These are phyloP conservation scores for Gopherus evgoodei DNA, from an alignment of 2,113 vertebrate genomes.

Conservation along the genomic window DNA sequence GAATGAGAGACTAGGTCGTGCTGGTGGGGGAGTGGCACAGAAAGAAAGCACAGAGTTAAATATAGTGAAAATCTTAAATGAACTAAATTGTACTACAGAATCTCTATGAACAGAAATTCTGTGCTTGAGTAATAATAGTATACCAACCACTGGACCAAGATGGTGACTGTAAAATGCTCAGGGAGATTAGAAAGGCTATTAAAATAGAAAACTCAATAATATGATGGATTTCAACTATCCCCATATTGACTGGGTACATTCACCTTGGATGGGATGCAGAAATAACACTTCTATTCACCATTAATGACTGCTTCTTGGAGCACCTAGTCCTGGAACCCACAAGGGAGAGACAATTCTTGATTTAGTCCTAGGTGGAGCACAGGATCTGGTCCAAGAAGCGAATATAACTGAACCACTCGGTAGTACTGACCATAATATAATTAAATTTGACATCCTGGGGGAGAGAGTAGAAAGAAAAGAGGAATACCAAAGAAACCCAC, in stretches of 20 bases:
- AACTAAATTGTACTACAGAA: not conserved
- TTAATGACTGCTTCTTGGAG: not conserved
- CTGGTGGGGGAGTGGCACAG: not conserved
- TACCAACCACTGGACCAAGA: not conserved
- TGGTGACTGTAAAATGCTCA: not conserved
- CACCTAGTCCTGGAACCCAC: not conserved
- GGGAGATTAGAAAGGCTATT: not conserved
- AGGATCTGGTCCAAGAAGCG: not conserved
- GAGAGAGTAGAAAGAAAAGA: too few species aligned
- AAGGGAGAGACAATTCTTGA: not conserved
- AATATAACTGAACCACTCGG: not conserved
- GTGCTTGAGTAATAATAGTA: not conserved
- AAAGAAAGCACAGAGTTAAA: not conserved
- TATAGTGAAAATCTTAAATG: not conserved
- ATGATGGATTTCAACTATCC: not conserved
- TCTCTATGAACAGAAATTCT: not conserved
- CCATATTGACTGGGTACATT: not conserved
- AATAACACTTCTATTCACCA: not conserved
- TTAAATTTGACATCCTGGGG: not conserved
- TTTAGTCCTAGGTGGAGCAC: not conserved
- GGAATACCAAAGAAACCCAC: not conserved
- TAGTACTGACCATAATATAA: not conserved
- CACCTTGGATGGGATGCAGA: not conserved
- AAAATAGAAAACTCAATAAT: not conserved
- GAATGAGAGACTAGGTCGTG: not conserved